Evolutionary conservation across 1,140 invertebrate genomes (phyloP).

Genomic region (Steinernema feltiae): DNA sequence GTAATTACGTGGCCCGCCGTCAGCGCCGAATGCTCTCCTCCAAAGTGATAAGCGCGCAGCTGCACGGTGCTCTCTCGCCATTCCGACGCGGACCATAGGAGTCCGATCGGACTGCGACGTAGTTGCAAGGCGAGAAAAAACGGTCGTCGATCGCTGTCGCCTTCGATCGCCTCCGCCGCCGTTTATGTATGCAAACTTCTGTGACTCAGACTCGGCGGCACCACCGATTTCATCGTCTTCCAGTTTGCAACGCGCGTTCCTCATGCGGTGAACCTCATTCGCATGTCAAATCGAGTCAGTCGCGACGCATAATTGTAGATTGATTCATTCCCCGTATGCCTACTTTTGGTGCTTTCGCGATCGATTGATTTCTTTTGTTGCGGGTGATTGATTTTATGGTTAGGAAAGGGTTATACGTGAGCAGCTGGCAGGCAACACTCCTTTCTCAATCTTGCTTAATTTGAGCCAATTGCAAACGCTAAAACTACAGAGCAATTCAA

Average conservation of each 20-base stretch:
- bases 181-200: conserved; percentile 3
- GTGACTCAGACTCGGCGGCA: neutral
- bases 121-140: neutral
- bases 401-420: neutral
- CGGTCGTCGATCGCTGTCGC: neutral
- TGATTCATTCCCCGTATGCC: neutral
- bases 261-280: neutral
- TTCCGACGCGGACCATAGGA: neutral
- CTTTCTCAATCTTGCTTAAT: too few relatives aligned
- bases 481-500: too few relatives aligned
- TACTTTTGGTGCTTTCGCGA: neutral
- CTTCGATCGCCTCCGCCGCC: neutral
- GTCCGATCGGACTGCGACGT: neutral
- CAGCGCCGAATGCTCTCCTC: neutral
- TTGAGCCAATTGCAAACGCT: neutral
- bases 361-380: conserved; percentile 1
- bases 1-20: neutral
- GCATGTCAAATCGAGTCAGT: neutral
- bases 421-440: too few relatives aligned
- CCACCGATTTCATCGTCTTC: neutral
- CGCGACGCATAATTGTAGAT: neutral
- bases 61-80: neutral
- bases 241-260: neutral
- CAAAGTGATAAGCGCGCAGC: neutral
- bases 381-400: conserved; percentile 2